Evolutionary conservation across 2,113 vertebrate genomes (phyloP).

Genomic region (Delphinus delphis): DNA sequence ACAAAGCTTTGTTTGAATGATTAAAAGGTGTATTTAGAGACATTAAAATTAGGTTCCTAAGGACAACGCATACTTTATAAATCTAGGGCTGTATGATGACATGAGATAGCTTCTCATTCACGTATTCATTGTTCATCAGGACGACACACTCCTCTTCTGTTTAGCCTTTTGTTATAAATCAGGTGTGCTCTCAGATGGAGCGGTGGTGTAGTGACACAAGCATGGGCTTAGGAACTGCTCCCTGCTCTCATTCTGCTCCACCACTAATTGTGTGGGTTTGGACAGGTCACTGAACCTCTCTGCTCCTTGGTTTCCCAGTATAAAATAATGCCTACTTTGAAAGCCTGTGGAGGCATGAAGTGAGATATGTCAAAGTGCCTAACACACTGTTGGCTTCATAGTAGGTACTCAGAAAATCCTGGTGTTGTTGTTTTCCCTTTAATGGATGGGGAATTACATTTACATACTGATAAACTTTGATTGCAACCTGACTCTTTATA

Average conservation of each 20-base stretch:
- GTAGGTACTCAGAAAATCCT: constrained; percentile 51
- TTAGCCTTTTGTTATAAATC: neutral
- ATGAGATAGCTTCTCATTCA: neutral
- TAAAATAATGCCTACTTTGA: neutral
- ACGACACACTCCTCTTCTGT: neutral
- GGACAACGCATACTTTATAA: neutral
- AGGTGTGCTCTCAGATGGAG: neutral
- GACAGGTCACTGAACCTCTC: neutral
- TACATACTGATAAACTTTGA: constrained; percentile 34
- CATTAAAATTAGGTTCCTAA: neutral
- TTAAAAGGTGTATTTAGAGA: constrained; percentile 5
- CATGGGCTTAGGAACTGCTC: neutral
- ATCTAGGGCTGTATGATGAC: neutral
- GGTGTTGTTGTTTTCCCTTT: constrained; percentile 16
- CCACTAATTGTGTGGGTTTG: neutral
- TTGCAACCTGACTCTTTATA: constrained; percentile 69
- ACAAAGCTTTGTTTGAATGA: neutral
- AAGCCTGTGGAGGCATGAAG: neutral
- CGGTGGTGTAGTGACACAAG: neutral
- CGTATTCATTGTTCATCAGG: neutral
- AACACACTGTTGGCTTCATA: constrained; percentile 36
- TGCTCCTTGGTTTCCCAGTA: neutral
- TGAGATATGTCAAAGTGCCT: constrained; percentile 41
- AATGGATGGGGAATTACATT: neutral
- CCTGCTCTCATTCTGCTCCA: neutral